phyloP scores from a whole-genome alignment of 2,888 invertebrate species.

The Pilophorus perplexus region DNA sequence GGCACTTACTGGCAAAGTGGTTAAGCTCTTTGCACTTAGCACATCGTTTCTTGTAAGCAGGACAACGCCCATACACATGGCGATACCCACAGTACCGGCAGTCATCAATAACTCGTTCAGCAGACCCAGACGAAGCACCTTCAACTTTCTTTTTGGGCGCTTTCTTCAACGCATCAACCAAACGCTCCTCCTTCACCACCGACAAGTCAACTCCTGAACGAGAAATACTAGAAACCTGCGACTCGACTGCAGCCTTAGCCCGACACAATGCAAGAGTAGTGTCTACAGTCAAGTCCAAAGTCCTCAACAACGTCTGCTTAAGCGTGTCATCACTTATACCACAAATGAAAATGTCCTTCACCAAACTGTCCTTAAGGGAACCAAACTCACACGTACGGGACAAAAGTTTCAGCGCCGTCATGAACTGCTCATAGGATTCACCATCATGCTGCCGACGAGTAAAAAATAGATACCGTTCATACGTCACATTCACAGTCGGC shows the following conservation, averaged over 20 bases:
- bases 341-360: conserved; percentile 29
- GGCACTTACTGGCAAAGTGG: not conserved
- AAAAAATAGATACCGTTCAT: conserved; percentile 21
- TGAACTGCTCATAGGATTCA: conserved; percentile 22
- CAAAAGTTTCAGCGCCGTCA: conserved; percentile 3
- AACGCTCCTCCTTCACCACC: not conserved
- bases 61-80: conserved; percentile 4
- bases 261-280: conserved; percentile 4
- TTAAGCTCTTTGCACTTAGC: not conserved
- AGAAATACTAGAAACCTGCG: conserved; percentile 3
- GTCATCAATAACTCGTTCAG: not conserved
- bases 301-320: not conserved
- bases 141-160: not conserved
- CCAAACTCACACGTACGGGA: conserved; percentile 24
- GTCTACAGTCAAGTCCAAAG: not conserved
- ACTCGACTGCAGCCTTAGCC: not conserved
- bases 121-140: no score
- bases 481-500: conserved; percentile 8
- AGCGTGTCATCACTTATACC: conserved; percentile 10
- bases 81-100: conserved; percentile 15
- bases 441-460: conserved; percentile 1
- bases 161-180: not conserved
- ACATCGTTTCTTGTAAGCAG: conserved; percentile 4
- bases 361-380: not conserved
- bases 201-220: no score